Evolutionary conservation across 35 echinoderm and acorn worm genomes (phyloP).

Genomic region (Diadema setosum): DNA sequence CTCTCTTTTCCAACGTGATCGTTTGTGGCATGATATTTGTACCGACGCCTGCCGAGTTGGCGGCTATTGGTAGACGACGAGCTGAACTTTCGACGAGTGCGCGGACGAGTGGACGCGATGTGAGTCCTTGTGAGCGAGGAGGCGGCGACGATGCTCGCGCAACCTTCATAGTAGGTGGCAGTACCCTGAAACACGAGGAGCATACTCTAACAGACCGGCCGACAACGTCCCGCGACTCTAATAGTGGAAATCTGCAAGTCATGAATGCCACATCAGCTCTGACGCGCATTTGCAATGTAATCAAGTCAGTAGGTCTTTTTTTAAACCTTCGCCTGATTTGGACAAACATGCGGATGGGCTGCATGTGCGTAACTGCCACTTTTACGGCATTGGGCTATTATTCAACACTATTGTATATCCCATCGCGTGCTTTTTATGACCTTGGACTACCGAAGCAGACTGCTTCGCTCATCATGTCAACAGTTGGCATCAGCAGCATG

Average conservation of each 20-base stretch:
- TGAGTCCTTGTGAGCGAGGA: no score
- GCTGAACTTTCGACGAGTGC: neutral
- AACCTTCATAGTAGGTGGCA: no score
- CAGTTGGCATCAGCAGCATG: conserved; percentile 38
- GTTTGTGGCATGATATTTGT: neutral
- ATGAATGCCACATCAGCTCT: no score
- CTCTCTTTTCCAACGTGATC: neutral
- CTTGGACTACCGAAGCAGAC: neutral
- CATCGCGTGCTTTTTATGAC: conserved; percentile 12
- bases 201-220: no score
- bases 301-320: no score
- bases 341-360: neutral
- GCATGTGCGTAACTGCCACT: neutral
- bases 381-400: conserved; percentile 34
- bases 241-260: no score
- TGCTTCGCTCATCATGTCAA: conserved; percentile 43
- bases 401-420: neutral
- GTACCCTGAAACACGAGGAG: no score
- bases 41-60: neutral
- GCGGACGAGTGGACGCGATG: neutral
- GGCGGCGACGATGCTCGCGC: no score
- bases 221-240: no score
- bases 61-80: neutral
- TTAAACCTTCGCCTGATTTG: conserved; percentile 19
- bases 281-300: no score